phyloP scores from a whole-genome alignment of 2,113 vertebrate species.

The Platysternon megacephalum region DNA sequence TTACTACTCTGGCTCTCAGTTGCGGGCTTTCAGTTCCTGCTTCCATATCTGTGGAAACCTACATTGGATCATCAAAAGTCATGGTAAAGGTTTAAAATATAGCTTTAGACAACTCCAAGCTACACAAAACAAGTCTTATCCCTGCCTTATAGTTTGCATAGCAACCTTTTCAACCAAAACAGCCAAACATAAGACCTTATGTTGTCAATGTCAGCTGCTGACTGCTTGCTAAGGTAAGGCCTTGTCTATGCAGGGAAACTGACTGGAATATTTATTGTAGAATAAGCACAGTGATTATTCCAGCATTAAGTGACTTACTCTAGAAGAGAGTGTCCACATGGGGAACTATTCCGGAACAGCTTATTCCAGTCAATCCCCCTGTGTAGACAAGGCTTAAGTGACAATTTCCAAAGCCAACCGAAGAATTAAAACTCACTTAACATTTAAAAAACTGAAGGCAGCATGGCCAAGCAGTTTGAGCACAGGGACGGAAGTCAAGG shows the following conservation, averaged over 20 bases:
- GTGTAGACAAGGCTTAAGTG: accelerated
- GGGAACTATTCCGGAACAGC: not conserved
- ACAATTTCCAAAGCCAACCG: accelerated
- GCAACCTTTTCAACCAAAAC: too few relatives aligned
- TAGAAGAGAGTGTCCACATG: accelerated
- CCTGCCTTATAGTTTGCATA: accelerated
- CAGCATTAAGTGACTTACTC: not conserved
- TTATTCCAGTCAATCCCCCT: accelerated
- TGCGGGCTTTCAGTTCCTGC: not conserved
- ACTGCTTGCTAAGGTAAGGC: not conserved
- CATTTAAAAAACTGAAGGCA: not conserved
- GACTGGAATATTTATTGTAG: accelerated
- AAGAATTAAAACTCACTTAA: not conserved
- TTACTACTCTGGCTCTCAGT: not conserved
- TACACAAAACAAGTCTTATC: not conserved
- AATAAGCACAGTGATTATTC: not conserved
- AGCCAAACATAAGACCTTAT: not conserved
- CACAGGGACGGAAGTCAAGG: accelerated
- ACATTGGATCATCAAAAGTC: not conserved
- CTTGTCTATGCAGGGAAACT: not conserved
- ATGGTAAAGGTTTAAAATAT: accelerated
- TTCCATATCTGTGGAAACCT: not conserved
- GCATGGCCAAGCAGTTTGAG: not conserved
- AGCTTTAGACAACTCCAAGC: not conserved
- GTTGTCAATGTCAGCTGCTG: accelerated